Percentiles rank a stretch among this genome's conserved stretches.
Conservation (phyloP, 2,797 vertebrate species). For the Halcyon smyrnensis region DNA sequence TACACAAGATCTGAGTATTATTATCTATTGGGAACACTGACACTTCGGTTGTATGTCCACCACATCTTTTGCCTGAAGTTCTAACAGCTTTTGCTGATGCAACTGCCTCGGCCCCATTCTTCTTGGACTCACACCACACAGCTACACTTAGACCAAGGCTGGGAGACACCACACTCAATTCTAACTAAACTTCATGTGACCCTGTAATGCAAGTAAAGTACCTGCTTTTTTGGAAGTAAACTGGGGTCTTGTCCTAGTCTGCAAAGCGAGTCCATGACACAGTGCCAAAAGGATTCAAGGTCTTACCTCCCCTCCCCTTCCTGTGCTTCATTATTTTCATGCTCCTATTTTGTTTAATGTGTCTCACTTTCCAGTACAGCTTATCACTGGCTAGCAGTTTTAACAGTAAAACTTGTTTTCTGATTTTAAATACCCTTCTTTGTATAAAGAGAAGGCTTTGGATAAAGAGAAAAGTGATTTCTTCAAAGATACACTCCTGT, state of each 20-base stretch:
- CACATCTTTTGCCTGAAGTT: neutral
- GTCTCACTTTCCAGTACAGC: neutral
- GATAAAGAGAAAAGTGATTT: neutral
- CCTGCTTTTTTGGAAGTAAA: neutral
- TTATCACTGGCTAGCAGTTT: neutral
- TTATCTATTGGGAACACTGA: neutral
- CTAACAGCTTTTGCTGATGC: neutral
- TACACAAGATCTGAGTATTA: neutral
- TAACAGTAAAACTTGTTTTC: neutral
- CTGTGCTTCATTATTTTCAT: neutral
- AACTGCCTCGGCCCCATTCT: neutral
- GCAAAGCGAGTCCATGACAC: neutral
- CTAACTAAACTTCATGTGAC: neutral
- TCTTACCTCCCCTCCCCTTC: neutral
- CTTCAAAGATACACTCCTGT: neutral
- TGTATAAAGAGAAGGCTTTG: neutral
- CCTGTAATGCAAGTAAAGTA: neutral
- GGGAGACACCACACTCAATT: neutral
- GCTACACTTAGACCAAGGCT: neutral
- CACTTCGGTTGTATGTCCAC: neutral
- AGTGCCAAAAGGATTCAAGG: neutral
- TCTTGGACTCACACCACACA: neutral
- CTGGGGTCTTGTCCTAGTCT: neutral
- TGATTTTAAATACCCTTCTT: neutral
- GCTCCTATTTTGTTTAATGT: neutral